Conservation (phyloP, 2,113 vertebrate genomes). For the Elephantulus edwardii region DNA sequence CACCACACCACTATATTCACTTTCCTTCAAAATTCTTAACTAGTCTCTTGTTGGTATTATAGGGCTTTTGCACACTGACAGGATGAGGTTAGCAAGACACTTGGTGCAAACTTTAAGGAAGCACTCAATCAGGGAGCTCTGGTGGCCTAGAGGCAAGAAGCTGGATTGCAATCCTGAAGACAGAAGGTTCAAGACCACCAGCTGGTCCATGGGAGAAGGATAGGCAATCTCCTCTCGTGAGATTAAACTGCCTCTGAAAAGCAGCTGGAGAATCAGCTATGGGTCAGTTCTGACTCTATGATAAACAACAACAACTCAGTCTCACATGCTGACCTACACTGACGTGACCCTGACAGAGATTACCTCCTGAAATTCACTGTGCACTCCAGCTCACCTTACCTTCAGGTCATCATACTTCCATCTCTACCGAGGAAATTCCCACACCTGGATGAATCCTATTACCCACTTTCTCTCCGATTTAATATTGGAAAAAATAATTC, state of each 20-base stretch:
- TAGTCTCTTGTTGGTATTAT: neutral
- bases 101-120: neutral
- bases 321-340: neutral
- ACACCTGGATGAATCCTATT: neutral
- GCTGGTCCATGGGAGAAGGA: too few species aligned
- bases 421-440: conserved; percentile 13
- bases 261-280: too few species aligned
- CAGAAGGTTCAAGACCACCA: too few species aligned
- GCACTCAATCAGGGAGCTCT: too few species aligned
- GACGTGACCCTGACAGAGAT: neutral
- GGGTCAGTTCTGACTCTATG: too few species aligned
- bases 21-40: conserved; percentile 1
- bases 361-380: neutral
- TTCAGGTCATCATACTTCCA: neutral
- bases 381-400: neutral
- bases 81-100: neutral
- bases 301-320: too few species aligned
- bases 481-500: neutral
- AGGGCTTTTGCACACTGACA: too few species aligned
- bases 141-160: too few species aligned
- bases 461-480: neutral
- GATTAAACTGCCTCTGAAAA: too few species aligned
- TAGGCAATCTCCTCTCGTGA: too few species aligned
- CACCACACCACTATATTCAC: neutral
- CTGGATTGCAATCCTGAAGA: too few species aligned